Evolutionary conservation across 1,140 invertebrate species (phyloP).

Genomic region (Papilio dardanus): DNA sequence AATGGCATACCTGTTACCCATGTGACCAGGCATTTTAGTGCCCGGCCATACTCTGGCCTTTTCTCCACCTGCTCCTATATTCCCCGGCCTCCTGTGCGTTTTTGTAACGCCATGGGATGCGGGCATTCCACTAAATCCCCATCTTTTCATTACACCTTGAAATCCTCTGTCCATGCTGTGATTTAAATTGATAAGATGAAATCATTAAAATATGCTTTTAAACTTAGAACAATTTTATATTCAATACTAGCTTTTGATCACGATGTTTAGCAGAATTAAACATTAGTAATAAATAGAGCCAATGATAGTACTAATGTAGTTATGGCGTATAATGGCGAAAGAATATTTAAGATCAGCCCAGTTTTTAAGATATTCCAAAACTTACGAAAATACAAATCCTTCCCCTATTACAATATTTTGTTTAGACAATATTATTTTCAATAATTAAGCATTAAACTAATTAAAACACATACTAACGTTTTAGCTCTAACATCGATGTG

Average conservation of each 20-base stretch:
- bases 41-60: conserved; percentile 96
- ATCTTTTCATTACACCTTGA: conserved; percentile 98
- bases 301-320: too few relatives aligned
- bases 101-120: conserved; percentile 97
- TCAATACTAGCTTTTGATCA: too few relatives aligned
- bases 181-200: conserved; percentile 29
- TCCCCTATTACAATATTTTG: too few relatives aligned
- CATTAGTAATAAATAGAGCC: too few relatives aligned
- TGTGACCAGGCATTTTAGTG: conserved; percentile 98
- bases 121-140: conserved; percentile 97
- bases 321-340: too few relatives aligned
- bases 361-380: too few relatives aligned
- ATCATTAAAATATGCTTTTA: too few relatives aligned
- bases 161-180: conserved; percentile 96
- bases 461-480: conserved; percentile 88
- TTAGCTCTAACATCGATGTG: conserved; percentile 94
- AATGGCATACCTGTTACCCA: conserved; percentile 91
- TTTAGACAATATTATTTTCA: conserved; percentile 31
- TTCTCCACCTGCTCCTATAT: conserved; percentile 92
- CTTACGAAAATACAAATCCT: too few relatives aligned
- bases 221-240: too few relatives aligned
- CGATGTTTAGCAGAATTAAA: too few relatives aligned
- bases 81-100: conserved; percentile 95
- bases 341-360: too few relatives aligned
- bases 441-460: conserved; percentile 22